Conservation (phyloP, 2,797 vertebrate species). For the Acanthurus lineatus region DNA sequence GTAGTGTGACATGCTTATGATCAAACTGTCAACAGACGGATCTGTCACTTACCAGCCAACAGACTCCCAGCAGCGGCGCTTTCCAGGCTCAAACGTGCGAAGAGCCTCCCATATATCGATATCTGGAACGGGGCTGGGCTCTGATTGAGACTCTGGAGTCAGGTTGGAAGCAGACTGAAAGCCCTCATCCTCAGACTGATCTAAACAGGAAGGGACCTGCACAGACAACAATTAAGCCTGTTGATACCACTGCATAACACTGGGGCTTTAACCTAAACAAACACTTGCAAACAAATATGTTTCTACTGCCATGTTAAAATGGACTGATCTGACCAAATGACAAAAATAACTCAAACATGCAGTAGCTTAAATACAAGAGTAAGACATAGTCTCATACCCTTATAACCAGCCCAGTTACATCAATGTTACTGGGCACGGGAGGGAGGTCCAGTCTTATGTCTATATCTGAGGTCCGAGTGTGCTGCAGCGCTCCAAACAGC, state of each 20-base stretch:
- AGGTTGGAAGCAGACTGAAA: constrained; percentile 97
- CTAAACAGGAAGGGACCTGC: constrained; percentile 93
- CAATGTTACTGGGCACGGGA: constrained; percentile 93
- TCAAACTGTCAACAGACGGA: neutral
- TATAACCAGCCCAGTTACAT: constrained; percentile 93
- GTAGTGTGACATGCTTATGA: neutral
- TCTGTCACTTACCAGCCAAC: constrained; percentile 90
- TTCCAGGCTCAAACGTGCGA: constrained; percentile 90
- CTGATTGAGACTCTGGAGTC: constrained; percentile 97
- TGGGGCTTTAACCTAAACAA: constrained; percentile 6
- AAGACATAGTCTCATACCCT: constrained; percentile 83
- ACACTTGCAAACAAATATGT: neutral
- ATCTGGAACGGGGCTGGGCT: constrained; percentile 91
- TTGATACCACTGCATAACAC: neutral
- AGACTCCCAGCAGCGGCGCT: constrained; percentile 94
- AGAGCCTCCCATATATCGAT: constrained; percentile 94
- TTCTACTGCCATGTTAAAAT: neutral
- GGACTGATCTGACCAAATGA: neutral
- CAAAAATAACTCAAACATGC: neutral
- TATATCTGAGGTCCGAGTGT: constrained; percentile 92
- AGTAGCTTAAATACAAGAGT: neutral
- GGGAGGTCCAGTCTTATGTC: constrained; percentile 94
- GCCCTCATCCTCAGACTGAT: constrained; percentile 98
- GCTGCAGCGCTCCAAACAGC: constrained; percentile 94
- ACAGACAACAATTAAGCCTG: constrained; percentile 8